Evolutionary conservation across 2,888 invertebrate species (phyloP), one percentile per base, ranked within the genome.

Genomic region (Drosophila acutilabella): DNA sequence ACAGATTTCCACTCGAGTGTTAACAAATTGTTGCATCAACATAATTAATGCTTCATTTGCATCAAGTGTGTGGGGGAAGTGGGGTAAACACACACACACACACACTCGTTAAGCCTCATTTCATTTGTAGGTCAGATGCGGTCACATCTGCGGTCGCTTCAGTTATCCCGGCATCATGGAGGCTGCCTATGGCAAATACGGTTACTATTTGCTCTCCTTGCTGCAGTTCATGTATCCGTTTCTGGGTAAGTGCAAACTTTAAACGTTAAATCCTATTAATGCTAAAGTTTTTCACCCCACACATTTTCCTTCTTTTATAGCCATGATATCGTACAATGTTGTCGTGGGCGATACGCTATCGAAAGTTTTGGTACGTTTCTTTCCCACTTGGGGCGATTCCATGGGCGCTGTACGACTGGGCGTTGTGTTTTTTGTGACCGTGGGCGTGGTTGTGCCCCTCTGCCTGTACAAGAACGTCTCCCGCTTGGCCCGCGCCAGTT

Each of bases 311-410:
- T 0, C 36, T 94, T 78, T 93, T 94, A 41, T 93, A 96, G 97
- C 96, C 8, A 97, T 97, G 96, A 96, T 97, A 66, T 96, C 96
- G 64, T 97, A 97, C 92, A 97, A 97, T 92, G 95, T 97, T 16
- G 96, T 97, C 18, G 96, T 97, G 33, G 97, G 97, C 18, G 97
- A 97, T 90, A 97, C 97, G 0, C 94, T 96, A 45, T 96, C 97
- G 14, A 96, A 96, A 92, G 96, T 97, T 16, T 93, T 97, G 61
- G 93, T 95, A n/a, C 93, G 96, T 71, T 93, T 96, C 54, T 94
- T 95, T 48, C 93, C 92, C 62, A 90, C 92, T 13, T 92, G 92
- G 91, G 92, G 92, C 62, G 76, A 90, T 57, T 92, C 92, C 54
- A 93, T 92, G 93, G 92, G 92, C 47, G 90, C 92, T 13, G 92